Evolutionary conservation across 1,140 invertebrate genomes (phyloP), one percentile per base, ranked within the genome.

Genomic region (Mya arenaria): DNA sequence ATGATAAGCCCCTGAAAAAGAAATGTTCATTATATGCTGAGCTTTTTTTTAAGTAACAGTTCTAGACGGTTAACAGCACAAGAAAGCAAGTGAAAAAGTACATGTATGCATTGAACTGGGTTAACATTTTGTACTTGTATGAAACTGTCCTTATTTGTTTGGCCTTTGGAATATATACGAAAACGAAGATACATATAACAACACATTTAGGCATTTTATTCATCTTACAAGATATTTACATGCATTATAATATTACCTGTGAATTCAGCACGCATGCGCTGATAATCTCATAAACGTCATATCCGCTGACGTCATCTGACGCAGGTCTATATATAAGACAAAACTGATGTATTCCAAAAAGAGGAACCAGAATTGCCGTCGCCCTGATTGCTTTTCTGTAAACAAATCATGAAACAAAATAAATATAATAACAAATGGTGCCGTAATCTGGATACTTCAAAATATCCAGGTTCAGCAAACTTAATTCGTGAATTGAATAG

Each of bases 341-440:
- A 85, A 98, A 94, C 91, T 97, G 98, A 90, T 98, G 94, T 17
- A 95, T 90, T 13, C 94, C 94, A 84, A 95, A 94, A 36, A 95
- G 89, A 1, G 94, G 94, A 41, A 98, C 96, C 82, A 98, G 94
- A 65, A 98, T 94, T 82, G 98, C 93, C 0, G 97, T 97, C 2
- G 97, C 97, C 68, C 97, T 89, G 25, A 95, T 91, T 10, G 94
- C 94, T 90, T 93, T 93, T 85, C 95, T 88, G 83, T 68, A 36
- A 72, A 23, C 66, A 39, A 74, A 75, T 48, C 44, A 82, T 44
- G 62, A n/a, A 4, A 23, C 17, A 39, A n/a, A 39, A 17, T 23
- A 23, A 28, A 4, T 23, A n/a, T 48, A n/a, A 48, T 48, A 56
- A 23, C 28, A n/a, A n/a, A n/a, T n/a, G 10, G 10, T 48, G 44